Base-by-base conservation (phyloP, 1,140 invertebrate species). In the Lasioglossum baleicum region DNA sequence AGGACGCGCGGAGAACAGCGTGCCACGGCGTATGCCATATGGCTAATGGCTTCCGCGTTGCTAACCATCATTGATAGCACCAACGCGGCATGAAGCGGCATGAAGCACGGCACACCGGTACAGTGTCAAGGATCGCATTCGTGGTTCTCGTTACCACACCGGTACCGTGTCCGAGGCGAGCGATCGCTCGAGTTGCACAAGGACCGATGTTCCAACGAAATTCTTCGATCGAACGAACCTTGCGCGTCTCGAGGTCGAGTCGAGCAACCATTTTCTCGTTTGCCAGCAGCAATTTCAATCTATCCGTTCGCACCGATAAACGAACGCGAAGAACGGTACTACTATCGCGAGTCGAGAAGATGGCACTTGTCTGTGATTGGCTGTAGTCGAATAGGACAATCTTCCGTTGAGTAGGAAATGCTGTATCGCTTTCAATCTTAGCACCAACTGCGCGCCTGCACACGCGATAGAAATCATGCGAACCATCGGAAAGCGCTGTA, bases 41-140 rank as follows among this genome's bases (percentile, higher is more conserved):
- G 90, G 90, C 89, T 88, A 88, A 90, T 89, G 88, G 90, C 89
- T 90, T 90, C 89, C 89, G 89, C 89, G 89, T 90, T 90, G 89
- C 85, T 83, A 76, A 87, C 77, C 88, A 85, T 89, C 89, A 90
- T 86, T 87, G 88, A 90, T 89, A 89, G 86, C 61, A 74, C 78
- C 80, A 75, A 53, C 31, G 56, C 56, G 56, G 56, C n/a, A n/a
- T n/a, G 56, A 58, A n/a, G 56, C 56, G 56, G 56, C 56, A 53
- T 53, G 51, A 53, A 20, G 17, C n/a, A 58, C n/a, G n/a, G 56
- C n/a, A n/a, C 56, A n/a, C 7, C 56, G 68, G 17, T 72, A 71
- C 79, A 77, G 82, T 87, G 87, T 88, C 88, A 87, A 80, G 85
- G 83, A 86, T 90, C 87, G 88, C 82, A 77, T 87, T 87, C 80